A percentile compares a stretch with the other conserved stretches of the same genome.
Evolutionary conservation across 2,888 invertebrate species (phyloP).

Genomic region (Bombylius discolor): DNA sequence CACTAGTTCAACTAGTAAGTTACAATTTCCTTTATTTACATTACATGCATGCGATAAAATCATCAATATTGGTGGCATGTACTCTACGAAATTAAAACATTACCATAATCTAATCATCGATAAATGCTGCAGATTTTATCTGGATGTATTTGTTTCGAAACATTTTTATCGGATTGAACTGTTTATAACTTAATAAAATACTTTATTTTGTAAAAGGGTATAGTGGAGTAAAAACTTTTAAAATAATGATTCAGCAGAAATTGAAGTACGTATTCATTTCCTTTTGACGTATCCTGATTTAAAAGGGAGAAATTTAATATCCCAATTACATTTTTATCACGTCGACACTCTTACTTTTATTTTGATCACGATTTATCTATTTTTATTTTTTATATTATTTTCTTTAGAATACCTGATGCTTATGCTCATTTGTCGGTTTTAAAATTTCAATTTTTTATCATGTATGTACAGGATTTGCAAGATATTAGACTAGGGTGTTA

Average conservation of each 20-base stretch:
- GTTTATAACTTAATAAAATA: too few species aligned
- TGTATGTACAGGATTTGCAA: too few species aligned
- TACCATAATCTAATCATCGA: background rate
- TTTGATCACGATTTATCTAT: background rate
- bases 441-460: too few species aligned
- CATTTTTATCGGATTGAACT: conserved; percentile 8
- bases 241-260: too few species aligned
- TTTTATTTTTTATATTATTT: too few species aligned
- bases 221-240: too few species aligned
- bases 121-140: conserved; percentile 7
- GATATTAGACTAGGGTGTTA: too few species aligned
- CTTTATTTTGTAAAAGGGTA: background rate
- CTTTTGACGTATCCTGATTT: background rate
- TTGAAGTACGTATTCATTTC: background rate
- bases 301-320: conserved; percentile 4
- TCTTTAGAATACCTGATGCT: too few species aligned
- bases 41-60: too few species aligned
- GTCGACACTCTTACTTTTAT: background rate
- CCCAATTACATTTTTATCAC: conserved; percentile 11
- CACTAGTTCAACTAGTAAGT: conserved; percentile 18
- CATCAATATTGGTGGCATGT: background rate
- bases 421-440: too few species aligned
- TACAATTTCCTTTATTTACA: conserved; percentile 2
- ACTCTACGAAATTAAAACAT: background rate
- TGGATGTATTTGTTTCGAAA: conserved; percentile 11